Base-by-base conservation (phyloP, 2,113 vertebrate genomes). In the Percina caprodes region DNA sequence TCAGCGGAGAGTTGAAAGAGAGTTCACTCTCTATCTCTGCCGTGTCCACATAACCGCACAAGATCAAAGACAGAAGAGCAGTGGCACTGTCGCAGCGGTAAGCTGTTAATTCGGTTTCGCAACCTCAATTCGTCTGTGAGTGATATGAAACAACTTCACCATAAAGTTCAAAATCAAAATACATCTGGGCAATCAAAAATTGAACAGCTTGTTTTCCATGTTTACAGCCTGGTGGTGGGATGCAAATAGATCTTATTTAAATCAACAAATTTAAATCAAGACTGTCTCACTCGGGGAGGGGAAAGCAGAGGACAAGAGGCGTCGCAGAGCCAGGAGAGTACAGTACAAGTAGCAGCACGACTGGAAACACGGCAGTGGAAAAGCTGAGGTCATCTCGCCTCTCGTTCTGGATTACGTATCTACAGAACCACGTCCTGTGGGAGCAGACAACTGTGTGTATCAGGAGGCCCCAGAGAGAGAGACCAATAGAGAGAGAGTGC, bases 381-480 rank as follows among this genome's bases (percentile, higher is more conserved):
- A 94, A 88, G 85, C 89, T 92, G 91, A 93, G 90, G 93, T 93
- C 92, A 93, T 91, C 66, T 45, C 45, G 70, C 58, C 72, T 84
- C 87, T 83, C 70, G 18, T 74, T 91, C 83, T 89, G 66, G 65
- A 75, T 90, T 90, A 88, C 85, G 91, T 87, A 87, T 92, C 92
- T 91, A 79, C 85, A 82, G 83, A 70, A 66, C 61, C n/a, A 11
- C 39, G 82, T 89, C 91, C 86, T 79, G 77, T 67, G 85, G 86
- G 91, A 92, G 89, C 85, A 67, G 83, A 79, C 83, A 78, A 78
- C 79, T 77, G 48, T 81, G 88, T 88, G 79, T 88, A 88, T 92
- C 90, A 79, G 79, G 86, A 79, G 79, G 82, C 83, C 88, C 74
- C 81, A 81, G 81, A 75, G 74, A 89, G 69, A 74, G 69, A 82